Base-by-base conservation (phyloP, 2,113 vertebrate species). In the Myrmecophaga tridactyla region DNA sequence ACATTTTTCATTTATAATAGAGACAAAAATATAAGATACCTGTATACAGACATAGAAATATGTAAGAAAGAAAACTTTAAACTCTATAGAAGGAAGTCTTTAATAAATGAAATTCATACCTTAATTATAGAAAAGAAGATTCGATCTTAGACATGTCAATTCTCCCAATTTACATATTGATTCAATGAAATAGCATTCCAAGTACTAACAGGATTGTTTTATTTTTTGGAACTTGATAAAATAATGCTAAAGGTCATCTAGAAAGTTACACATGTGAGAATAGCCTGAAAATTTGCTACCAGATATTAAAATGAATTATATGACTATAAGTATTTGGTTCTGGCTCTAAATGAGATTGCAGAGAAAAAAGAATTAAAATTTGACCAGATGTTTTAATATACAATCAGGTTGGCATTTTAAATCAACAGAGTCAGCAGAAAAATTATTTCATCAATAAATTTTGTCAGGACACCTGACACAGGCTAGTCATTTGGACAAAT, bases 261-360 rank as follows among this genome's bases (percentile, higher is more conserved):
- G 53, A 56, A 86, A 90, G 88, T 67, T 18, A 85, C 25, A n/a
- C 29, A 63, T 36, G 17, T 92, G 15, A 86, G 34, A 83, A 63
- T 63, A 84, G 13, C 41, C 29, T 80, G 63, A 85, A 90, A 91
- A 34, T 60, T 25, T 72, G 25, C 34, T 87, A 84, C 10, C 6
- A 90, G 34, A 41, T 56, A 56, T 23, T 62, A 92, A 94, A 90
- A 90, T 85, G 25, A 90, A 65, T 83, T 76, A 39, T n/a, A 46
- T 9, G 72, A 3, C 23, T 73, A 62, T 92, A 84, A 84, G 82
- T 65, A 0, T 90, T 39, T 95, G n/a, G 17, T 77, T n/a, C 6
- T 96, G 48, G 8, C 41, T 90, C 14, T 94, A 86, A 39, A 95
- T 82, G 18, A 94, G 1, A 86, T 8, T 82, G 10, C 8, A 63